Conservation (phyloP, 2,113 vertebrate genomes). For the Oncorhynchus keta region DNA sequence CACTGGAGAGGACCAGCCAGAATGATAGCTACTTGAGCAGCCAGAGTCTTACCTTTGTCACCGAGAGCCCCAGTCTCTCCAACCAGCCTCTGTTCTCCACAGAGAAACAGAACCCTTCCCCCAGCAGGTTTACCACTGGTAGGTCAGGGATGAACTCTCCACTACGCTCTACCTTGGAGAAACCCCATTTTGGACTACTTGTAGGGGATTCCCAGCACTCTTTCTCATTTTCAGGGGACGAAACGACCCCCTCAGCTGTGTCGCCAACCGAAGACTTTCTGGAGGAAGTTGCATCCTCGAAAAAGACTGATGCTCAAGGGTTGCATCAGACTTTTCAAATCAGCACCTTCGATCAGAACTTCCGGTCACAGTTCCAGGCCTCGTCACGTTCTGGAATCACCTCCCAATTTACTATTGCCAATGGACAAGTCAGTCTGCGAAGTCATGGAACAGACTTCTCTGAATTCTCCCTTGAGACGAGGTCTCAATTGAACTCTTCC, state of each 20-base stretch:
- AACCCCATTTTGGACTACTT: conserved; percentile 94
- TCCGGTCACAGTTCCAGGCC: conserved; percentile 91
- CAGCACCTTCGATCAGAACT: conserved; percentile 93
- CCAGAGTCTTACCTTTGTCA: conserved; percentile 93
- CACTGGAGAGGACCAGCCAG: conserved; percentile 98
- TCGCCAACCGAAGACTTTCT: conserved; percentile 95
- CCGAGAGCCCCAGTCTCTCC: conserved; percentile 88
- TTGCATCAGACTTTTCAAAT: conserved; percentile 96
- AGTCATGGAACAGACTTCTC: conserved; percentile 92
- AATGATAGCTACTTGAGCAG: conserved; percentile 98
- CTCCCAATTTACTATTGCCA: conserved; percentile 92
- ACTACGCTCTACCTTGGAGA: conserved; percentile 90
- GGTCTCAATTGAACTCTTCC: conserved; percentile 94
- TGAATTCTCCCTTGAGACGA: conserved; percentile 93
- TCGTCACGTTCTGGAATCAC: conserved; percentile 83
- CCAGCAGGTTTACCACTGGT: conserved; percentile 78
- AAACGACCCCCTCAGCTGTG: conserved; percentile 88
- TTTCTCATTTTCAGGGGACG: conserved; percentile 95
- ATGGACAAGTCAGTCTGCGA: conserved; percentile 93
- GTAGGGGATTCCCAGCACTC: conserved; percentile 95
- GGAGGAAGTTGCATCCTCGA: conserved; percentile 93
- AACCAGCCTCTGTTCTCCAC: conserved; percentile 91
- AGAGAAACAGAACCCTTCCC: conserved; percentile 91
- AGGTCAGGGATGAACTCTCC: conserved; percentile 94
- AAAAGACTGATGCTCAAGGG: conserved; percentile 89